Base-by-base conservation (phyloP, 30 jellyfish, hydroid and myxozoan genomes). In the Hydractinia symbiolongicarpus region DNA sequence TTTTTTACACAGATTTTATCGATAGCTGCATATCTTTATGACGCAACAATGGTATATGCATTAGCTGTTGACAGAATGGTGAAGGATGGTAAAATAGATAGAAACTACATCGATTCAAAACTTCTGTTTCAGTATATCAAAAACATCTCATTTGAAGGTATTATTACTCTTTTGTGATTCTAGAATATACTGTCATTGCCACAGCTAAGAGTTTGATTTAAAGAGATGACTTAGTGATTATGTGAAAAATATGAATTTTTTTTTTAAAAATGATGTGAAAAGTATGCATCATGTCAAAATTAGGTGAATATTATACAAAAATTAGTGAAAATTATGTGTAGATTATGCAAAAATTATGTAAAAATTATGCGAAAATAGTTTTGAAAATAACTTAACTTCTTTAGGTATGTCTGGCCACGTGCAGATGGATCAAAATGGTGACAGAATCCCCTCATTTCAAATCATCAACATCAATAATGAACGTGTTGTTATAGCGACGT, bases 391-490 rank as follows among this genome's bases (percentile, higher is more conserved):
- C 1, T 30, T 30, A 30, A 8, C 4, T 7, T 14, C 50, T 61
- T 74, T 58, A 92, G 98, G 98, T 75, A 56, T 73, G 20, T 80
- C 96, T 40, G 98, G 98, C 5, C 57, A n/a, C n/a, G 95, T 92
- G 10, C 66, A 75, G 11, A 75, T 92, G n/a, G 96, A 92, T 61
- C 81, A 73, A 17, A 79, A 86, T 67, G 95, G 96, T 2, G 95
- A 92, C 60, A 81, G 98, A 21, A 78, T 87, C 17, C 98, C 98
- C 6, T 8, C 74, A 7, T 92, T 82, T 54, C 81, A 72, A 8
- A 77, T 83, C 44, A 78, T 61, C 75, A 86, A 86, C 54, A 85
- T 73, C 60, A 80, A 87, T 55, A 93, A 94, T 54, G 52, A n/a
- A 6, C 61, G 79, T 16, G 62, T 77, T n/a, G 61, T 74, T 6